Evolutionary conservation across 2,797 vertebrate genomes (phyloP).

Genomic region (Malacoraja senta): DNA sequence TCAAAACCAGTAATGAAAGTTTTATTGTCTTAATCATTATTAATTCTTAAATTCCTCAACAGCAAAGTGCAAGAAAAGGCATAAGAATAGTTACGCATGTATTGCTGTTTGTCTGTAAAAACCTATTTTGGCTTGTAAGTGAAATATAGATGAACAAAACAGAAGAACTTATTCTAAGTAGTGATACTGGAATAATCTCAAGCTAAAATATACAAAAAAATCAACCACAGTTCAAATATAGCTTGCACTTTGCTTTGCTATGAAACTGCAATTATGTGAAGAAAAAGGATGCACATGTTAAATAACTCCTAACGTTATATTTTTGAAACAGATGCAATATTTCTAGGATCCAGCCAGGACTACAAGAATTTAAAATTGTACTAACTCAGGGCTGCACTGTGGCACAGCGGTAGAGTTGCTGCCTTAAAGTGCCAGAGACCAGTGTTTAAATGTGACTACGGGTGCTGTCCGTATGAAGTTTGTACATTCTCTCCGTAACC

Average conservation of each 20-base stretch:
- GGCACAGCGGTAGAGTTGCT: no score
- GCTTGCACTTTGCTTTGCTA: background rate
- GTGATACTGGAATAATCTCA: background rate
- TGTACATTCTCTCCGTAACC: no score
- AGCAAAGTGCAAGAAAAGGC: background rate
- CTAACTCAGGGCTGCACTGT: no score
- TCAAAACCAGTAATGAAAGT: background rate
- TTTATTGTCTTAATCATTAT: background rate
- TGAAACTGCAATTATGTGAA: background rate
- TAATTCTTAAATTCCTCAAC: conserved; percentile 8
- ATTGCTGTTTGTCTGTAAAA: background rate
- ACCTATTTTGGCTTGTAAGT: background rate
- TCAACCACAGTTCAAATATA: background rate
- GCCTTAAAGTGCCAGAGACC: no score
- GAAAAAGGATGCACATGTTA: background rate
- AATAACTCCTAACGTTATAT: conserved; percentile 2
- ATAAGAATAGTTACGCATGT: background rate
- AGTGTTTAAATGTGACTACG: no score
- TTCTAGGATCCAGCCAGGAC: background rate
- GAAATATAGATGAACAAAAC: background rate
- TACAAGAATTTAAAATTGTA: background rate
- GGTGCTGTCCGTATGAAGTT: no score
- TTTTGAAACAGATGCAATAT: background rate
- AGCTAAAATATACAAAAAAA: background rate
- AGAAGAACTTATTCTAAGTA: background rate